Percentiles rank a stretch among this genome's conserved stretches.
Evolutionary conservation across 1,140 invertebrate genomes (phyloP).

Genomic region (Chymomyza costata): DNA sequence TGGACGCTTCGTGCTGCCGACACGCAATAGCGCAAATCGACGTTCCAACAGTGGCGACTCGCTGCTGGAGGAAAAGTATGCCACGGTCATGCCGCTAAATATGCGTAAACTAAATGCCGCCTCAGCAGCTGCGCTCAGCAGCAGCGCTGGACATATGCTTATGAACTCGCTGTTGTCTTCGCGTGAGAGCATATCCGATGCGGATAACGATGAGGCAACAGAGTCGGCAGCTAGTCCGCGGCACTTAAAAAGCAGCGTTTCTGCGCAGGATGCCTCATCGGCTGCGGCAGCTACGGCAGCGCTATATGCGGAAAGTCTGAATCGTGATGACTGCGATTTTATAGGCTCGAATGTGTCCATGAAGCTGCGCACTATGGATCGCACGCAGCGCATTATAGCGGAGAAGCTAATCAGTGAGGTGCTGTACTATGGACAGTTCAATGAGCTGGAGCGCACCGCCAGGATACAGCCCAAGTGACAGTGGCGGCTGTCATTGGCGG

Average conservation of each 20-base stretch:
- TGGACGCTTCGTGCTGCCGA: slow-evolving; percentile 52
- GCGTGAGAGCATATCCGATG: slow-evolving; percentile 63
- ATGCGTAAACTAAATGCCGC: slow-evolving; percentile 55
- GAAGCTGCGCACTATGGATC: slow-evolving; percentile 74
- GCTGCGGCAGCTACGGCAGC: slow-evolving; percentile 55
- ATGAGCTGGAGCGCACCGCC: slow-evolving; percentile 63
- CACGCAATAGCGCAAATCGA: slow-evolving; percentile 40
- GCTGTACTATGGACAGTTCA: slow-evolving; percentile 75
- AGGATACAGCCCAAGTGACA: slow-evolving; percentile 73
- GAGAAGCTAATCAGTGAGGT: slow-evolving; percentile 75
- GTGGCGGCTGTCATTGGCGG: slow-evolving; percentile 29
- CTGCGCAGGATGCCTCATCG: slow-evolving; percentile 49
- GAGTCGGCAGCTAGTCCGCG: slow-evolving; percentile 57
- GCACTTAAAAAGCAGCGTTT: slow-evolving; percentile 57
- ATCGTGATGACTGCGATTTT: slow-evolving; percentile 65
- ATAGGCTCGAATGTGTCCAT: slow-evolving; percentile 74
- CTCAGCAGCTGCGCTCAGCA: slow-evolving; percentile 16
- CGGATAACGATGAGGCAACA: slow-evolving; percentile 56
- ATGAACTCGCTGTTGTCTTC: slow-evolving; percentile 61
- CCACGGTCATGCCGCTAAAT: slow-evolving; percentile 51
- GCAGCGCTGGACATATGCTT: slow-evolving; percentile 57
- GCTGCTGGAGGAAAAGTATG: slow-evolving; percentile 13
- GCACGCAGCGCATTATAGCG: slow-evolving; percentile 74
- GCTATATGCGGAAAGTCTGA: slow-evolving; percentile 60
- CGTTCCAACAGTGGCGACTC: slow-evolving; percentile 21